Base-by-base conservation (phyloP, 2,888 invertebrate species). In the Erannis defoliaria region DNA sequence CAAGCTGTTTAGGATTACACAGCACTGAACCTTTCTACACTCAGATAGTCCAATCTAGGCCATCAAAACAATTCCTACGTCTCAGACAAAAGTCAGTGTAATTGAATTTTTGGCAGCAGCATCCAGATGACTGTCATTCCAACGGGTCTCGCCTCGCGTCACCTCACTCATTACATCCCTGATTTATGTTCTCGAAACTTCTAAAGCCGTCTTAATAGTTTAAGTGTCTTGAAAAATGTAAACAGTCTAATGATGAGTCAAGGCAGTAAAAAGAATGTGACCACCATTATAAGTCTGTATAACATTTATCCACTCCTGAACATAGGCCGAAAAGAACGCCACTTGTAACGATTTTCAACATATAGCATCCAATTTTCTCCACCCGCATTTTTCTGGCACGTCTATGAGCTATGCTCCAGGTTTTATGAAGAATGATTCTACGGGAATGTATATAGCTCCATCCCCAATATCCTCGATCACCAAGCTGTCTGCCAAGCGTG, bases 81-180 rank as follows among this genome's bases (percentile, higher is more conserved):
- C 51, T 55, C 50, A 57, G 48, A 55, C 64, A 55, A 61, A 57
- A 55, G 60, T 62, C 51, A 59, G 46, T 38, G 33, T 42, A 33
- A 40, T 53, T 43, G 61, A 54, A 50, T 59, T 56, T 62, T 71
- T 71, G 71, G 68, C 71, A 68, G 42, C 53, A 45, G 21, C 55
- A 19, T 16, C 46, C 55, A 46, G 40, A 71, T 71, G 29, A 59
- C 62, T 67, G 61, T 48, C 58, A 67, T 71, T 56, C 68, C 66
- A 18, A 57, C 31, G 33, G 33, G 16, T 51, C 19, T 23, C 29
- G 56, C 49, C 55, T 46, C 50, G 31, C 33, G 35, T 14, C 19
- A 14, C 21, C 43, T 59, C 31, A 43, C 59, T 55, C 55, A 64
- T 59, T 55, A 48, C 40, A 18, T 23, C 38, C 37, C 38, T 54